Conservation (phyloP, 2,888 invertebrate genomes). For the Drosophila barbarae region DNA sequence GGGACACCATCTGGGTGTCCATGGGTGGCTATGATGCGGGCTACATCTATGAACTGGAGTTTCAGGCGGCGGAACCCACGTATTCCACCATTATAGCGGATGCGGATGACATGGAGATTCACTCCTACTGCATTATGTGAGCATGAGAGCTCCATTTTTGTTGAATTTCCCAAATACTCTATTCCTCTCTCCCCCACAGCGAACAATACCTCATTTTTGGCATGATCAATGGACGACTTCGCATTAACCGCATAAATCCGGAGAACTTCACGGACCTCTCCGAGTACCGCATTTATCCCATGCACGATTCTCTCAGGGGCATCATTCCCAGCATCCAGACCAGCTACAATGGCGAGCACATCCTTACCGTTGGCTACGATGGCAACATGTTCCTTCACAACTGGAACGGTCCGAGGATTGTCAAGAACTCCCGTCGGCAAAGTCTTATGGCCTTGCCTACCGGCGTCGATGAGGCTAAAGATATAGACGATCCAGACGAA, state of each 20-base stretch:
- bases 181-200: conserved; percentile 70
- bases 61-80: conserved; percentile 80
- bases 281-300: conserved; percentile 85
- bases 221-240: conserved; percentile 83
- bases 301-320: conserved; percentile 88
- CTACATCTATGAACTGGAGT: conserved; percentile 83
- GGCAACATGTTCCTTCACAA: conserved; percentile 88
- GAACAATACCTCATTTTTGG: conserved; percentile 83
- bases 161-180: not conserved
- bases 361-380: conserved; percentile 86
- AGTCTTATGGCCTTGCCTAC: conserved; percentile 34
- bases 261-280: conserved; percentile 81
- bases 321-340: conserved; percentile 84
- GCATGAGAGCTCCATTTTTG: conserved; percentile 34
- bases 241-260: conserved; percentile 81
- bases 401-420: conserved; percentile 79
- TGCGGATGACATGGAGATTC: conserved; percentile 82
- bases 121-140: conserved; percentile 81
- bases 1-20: conserved; percentile 82
- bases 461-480: conserved; percentile 35
- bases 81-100: conserved; percentile 80
- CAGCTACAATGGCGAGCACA: conserved; percentile 81
- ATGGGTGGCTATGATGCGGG: conserved; percentile 85
- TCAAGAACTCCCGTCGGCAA: not conserved
- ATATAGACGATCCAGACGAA: conserved; percentile 72